A percentile compares a stretch with the other conserved stretches of the same genome.
Conservation (phyloP, 1,140 invertebrate genomes). For the Ctenoplectra terminalis region DNA sequence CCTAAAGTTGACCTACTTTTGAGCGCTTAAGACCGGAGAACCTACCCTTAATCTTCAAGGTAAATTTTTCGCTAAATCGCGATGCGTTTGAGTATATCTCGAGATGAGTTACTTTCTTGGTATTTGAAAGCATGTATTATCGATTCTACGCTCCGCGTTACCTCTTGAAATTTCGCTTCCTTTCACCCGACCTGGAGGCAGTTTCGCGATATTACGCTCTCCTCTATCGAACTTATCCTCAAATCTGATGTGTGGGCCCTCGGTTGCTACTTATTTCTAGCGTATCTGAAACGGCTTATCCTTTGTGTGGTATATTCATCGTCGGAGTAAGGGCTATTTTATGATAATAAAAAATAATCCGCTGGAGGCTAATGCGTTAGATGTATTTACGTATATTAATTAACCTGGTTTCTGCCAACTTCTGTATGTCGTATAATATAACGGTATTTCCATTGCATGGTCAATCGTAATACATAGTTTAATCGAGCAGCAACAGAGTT, state of each 20-base stretch:
- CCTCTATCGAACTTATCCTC: not conserved
- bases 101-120: not conserved
- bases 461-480: slow-evolving; percentile 40
- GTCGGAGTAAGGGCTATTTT: too few relatives aligned
- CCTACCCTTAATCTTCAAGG: not conserved
- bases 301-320: not conserved
- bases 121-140: not conserved
- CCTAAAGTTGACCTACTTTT: too few relatives aligned
- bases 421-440: slow-evolving; percentile 29
- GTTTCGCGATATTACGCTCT: not conserved
- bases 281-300: not conserved
- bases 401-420: not conserved
- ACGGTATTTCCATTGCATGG: slow-evolving; percentile 48
- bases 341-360: too few relatives aligned
- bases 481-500: slow-evolving; percentile 53
- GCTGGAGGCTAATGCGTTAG: too few relatives aligned
- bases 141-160: not conserved
- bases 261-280: not conserved
- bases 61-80: not conserved
- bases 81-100: not conserved
- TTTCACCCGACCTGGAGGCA: not conserved
- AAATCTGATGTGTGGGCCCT: not conserved
- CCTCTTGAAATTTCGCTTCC: slow-evolving; percentile 21
- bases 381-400: too few relatives aligned
- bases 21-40: too few relatives aligned